Evolutionary conservation across 23 tunicate species (phyloP).

Genomic region (Botrylloides violaceus): DNA sequence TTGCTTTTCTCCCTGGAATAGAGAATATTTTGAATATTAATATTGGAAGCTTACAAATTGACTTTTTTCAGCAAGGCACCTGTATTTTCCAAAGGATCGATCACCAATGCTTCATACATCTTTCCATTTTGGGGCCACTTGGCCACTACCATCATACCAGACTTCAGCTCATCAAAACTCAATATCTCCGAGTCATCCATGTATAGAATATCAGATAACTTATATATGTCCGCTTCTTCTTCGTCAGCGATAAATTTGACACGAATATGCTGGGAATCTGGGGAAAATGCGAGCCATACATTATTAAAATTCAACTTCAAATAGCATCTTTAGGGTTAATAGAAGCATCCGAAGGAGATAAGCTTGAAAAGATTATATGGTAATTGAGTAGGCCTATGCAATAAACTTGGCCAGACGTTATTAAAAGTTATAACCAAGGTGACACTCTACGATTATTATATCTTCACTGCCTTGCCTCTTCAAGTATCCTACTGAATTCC

Average conservation of each 20-base stretch:
- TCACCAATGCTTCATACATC: constrained; percentile 65
- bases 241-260: constrained; percentile 81
- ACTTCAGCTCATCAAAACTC: constrained; percentile 61
- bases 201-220: constrained; percentile 70
- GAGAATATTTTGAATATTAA: constrained; percentile 8
- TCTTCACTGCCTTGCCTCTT: too few relatives aligned
- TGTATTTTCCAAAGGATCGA: constrained; percentile 80
- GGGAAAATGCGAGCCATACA: too few relatives aligned
- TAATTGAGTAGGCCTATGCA: too few relatives aligned
- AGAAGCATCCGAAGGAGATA: too few relatives aligned
- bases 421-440: too few relatives aligned
- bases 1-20: constrained; percentile 57
- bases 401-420: too few relatives aligned
- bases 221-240: constrained; percentile 87
- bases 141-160: constrained; percentile 76
- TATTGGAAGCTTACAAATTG: neutral
- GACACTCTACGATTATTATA: too few relatives aligned
- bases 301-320: too few relatives aligned
- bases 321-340: too few relatives aligned
- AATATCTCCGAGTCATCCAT: constrained; percentile 77
- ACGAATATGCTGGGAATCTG: constrained; percentile 34
- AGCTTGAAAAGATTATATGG: too few relatives aligned
- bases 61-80: constrained; percentile 31
- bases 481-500: too few relatives aligned
- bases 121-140: constrained; percentile 95